These are phyloP conservation scores for Anser brachyrhynchus DNA, from an alignment of 2,113 vertebrate species.

Conservation along the genomic window DNA sequence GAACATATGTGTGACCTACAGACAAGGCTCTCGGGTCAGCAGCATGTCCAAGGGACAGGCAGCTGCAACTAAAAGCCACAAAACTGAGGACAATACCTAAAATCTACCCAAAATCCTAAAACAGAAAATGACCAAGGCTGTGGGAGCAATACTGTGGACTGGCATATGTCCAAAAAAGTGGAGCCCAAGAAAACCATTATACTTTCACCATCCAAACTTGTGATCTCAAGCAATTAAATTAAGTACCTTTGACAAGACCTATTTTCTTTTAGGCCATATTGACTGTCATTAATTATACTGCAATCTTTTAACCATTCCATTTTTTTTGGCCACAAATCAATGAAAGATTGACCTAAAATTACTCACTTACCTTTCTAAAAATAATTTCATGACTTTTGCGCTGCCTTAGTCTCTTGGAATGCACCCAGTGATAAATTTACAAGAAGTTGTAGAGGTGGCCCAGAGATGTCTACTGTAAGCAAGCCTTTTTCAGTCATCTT, in stretches of 20 bases:
- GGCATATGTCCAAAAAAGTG: not conserved
- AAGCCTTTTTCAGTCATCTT: not conserved
- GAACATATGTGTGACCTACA: not conserved
- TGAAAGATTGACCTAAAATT: constrained; percentile 20
- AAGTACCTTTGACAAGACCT: not conserved
- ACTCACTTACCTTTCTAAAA: constrained; percentile 16
- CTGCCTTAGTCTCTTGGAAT: not conserved
- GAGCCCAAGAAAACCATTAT: not conserved
- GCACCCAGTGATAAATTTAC: fast-evolving
- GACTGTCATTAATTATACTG: constrained; percentile 10
- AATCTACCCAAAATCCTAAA: not conserved
- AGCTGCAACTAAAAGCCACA: not conserved
- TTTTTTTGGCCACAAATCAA: not conserved
- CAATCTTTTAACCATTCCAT: not conserved
- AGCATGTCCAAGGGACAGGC: not conserved
- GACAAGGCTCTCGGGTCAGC: not conserved
- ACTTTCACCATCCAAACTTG: not conserved
- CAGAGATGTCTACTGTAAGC: not conserved
- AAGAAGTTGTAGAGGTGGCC: not conserved
- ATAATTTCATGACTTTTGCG: not conserved
- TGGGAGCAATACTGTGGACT: not conserved
- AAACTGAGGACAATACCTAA: not conserved
- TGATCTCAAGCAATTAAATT: constrained; percentile 31
- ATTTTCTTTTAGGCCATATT: constrained; percentile 2
- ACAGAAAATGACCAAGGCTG: not conserved